These are phyloP conservation scores for Ctenopoma multispine DNA, from an alignment of 2,797 vertebrate genomes.

Conservation along the genomic window DNA sequence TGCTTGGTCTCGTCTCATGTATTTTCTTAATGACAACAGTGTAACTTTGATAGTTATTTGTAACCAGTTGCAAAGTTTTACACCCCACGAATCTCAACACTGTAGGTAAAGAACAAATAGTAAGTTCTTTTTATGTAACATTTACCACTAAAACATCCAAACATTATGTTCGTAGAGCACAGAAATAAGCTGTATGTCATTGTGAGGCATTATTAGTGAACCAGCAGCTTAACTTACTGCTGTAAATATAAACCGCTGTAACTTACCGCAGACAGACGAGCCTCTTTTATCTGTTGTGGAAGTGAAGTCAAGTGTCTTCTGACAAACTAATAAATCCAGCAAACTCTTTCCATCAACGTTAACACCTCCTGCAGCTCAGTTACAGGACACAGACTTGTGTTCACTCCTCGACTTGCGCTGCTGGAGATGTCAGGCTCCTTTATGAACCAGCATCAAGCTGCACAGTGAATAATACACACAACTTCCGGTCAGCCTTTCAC, in stretches of 20 bases:
- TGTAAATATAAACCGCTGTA: not conserved
- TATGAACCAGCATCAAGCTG: constrained; percentile 13
- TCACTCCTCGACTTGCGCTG: not conserved
- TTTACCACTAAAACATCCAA: too few relatives aligned
- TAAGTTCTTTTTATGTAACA: too few relatives aligned
- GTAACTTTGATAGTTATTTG: not conserved
- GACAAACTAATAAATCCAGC: constrained; percentile 15
- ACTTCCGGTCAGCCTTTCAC: constrained; percentile 7
- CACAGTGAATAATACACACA: not conserved
- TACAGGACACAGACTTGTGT: not conserved
- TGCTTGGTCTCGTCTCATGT: too few relatives aligned
- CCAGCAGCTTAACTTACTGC: too few relatives aligned
- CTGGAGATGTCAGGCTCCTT: fast-evolving
- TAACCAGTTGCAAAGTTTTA: too few relatives aligned
- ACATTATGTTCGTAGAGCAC: too few relatives aligned
- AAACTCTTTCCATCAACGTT: not conserved
- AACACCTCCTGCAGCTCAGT: not conserved
- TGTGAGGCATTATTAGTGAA: too few relatives aligned
- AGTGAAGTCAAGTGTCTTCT: not conserved
- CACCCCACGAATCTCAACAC: too few relatives aligned
- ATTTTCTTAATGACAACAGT: not conserved
- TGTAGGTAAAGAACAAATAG: too few relatives aligned
- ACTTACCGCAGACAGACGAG: constrained; percentile 24
- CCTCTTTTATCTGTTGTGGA: not conserved
- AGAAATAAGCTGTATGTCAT: too few relatives aligned